These are phyloP conservation scores for Scaptodrosophila latifasciaeformis DNA, from an alignment of 2,888 invertebrate species.

Conservation along the genomic window DNA sequence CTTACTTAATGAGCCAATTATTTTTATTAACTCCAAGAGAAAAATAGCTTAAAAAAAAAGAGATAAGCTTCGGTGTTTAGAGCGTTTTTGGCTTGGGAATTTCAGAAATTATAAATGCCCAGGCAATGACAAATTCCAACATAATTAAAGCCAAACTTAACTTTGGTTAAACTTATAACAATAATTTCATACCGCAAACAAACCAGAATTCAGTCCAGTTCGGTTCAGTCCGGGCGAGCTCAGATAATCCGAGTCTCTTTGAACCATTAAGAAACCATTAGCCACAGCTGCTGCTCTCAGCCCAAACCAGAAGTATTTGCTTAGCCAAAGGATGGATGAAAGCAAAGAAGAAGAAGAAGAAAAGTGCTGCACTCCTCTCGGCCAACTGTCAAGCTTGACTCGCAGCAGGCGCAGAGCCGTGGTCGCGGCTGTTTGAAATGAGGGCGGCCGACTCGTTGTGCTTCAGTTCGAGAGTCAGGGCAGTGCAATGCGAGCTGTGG, in stretches of 20 bases:
- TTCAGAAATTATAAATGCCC: no score
- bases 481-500: conserved; percentile 46
- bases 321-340: no score
- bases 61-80: no score
- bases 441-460: conserved; percentile 51
- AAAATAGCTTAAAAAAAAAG: no score
- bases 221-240: not conserved
- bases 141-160: no score
- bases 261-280: conserved; percentile 67
- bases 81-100: no score
- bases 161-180: no score
- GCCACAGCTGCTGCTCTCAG: conserved; percentile 41
- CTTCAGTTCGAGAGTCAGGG: no score
- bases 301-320: not conserved
- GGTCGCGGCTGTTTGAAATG: conserved; percentile 55
- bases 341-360: not conserved
- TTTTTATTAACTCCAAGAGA: no score
- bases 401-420: conserved; percentile 19
- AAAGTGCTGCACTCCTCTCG: not conserved
- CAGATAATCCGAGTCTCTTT: not conserved
- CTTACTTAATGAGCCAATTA: no score
- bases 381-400: conserved; percentile 10
- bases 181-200: no score
- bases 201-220: conserved; percentile 4
- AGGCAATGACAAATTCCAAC: no score